Evolutionary conservation across 2,113 vertebrate species (phyloP), one percentile per base, ranked within the genome.

Genomic region (Pontoporia blainvillei): DNA sequence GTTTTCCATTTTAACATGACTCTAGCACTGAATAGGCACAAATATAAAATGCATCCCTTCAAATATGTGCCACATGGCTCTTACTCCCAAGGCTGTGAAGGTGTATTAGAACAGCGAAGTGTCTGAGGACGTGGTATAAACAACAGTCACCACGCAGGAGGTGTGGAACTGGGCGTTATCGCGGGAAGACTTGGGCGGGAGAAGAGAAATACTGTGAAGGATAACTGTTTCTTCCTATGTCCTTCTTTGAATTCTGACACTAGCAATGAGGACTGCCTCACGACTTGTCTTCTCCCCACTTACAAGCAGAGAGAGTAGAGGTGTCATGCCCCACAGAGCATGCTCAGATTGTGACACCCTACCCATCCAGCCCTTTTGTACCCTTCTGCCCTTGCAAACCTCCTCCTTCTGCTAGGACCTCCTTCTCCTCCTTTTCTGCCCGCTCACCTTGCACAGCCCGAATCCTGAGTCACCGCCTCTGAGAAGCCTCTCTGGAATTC

Each of bases 81-180:
- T 79, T 27, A 31, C 36, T 59, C 36, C 27, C 14, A 3, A 1
- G 8, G 13, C 11, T 54, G 54, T 34, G 39, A 41, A 25, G 34
- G 5, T 34, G 11, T 49, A 1, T 21, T 31, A n/a, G 71, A 61
- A 18, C 5, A 41, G 44, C 10, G 4, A 1, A 29, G 34, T 0
- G 2, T 13, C 4, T 13, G 18, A 18, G 59, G 10, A 57, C 2
- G 2, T 6, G 36, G 2, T 44, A 3, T 44, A 8, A 41, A 89
- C n/a, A 78, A 69, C 31, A 36, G 27, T 29, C 25, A 3, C 44
- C n/a, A 4, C 41, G n/a, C 9, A 31, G 34, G 67, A 29, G 13
- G 10, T 6, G 0, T 54, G 39, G 36, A 11, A 4, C 9, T 23
- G 25, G 25, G 25, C 8, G 9, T 36, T 67, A 23, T 13, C 3